Base-by-base conservation (phyloP, 1,140 invertebrate genomes). In the Sitophilus oryzae region DNA sequence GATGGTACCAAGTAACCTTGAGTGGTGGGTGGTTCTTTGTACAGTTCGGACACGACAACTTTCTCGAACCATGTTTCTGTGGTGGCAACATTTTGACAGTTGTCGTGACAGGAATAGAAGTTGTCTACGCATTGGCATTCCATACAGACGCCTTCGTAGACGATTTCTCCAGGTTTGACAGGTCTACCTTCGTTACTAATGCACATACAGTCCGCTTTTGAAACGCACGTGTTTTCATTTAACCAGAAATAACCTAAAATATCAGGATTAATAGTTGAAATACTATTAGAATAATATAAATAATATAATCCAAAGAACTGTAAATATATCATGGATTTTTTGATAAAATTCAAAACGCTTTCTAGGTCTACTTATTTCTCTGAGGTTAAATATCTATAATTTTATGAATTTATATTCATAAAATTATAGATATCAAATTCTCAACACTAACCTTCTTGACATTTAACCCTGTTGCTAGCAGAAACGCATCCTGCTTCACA, bases 81-180 rank as follows among this genome's bases (percentile, higher is more conserved):
- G 5, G 8, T 25, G 4, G 20, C 4, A n/a, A n/a, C n/a, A n/a
- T n/a, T n/a, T n/a, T 82, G 83, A 9, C 70, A 65, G 16, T 70
- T 76, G 54, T 71, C 71, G 66, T 80, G 80, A 66, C 85, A 87
- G 44, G 81, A 72, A 56, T 85, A 80, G n/a, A 75, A 76, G 69
- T 90, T 88, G 60, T 86, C 78, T 1, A 88, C 70, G 61, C 88
- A 91, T 60, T 89, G 86, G 60, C 88, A 91, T 14, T 78, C 75
- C 64, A 80, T 76, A 61, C 85, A 88, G 0, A 77, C 74, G 4
- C 76, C 76, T 43, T 78, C 76, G n/a, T 76, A 61, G 2, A 74
- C 51, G 1, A 82, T 70, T 5, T 73, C 74, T 3, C 83, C 82
- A 3, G 85, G 83, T 74, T 83, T 83, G 1, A 89, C 73, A 4